Base-by-base conservation (phyloP, 2,113 vertebrate species). In the Vireo altiloquus region DNA sequence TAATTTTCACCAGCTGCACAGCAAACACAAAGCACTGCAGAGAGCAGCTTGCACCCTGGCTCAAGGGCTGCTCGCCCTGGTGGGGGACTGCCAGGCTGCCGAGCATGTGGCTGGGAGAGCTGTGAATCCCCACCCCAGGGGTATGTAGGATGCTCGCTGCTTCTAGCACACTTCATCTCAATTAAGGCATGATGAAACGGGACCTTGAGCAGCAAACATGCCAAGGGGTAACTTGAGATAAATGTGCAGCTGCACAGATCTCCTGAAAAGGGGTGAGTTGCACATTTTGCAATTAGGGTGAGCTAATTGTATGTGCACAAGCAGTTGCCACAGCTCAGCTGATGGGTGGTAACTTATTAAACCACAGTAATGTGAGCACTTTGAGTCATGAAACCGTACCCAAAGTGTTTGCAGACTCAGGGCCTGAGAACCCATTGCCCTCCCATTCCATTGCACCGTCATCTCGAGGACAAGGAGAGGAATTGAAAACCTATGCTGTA, bases 31-130 rank as follows among this genome's bases (percentile, higher is more conserved):
- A 13, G 13, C 15, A 4, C 65, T 54, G 39, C 47, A 72, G 33
- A 37, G 60, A 70, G 46, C 40, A 27, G 31, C 37, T 74, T 6
- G 3, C 39, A 25, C 59, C 9, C 11, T 4, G 2, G 28, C 42
- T 57, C 0, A 0, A 66, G 42, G 54, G 59, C 37, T 92, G 63
- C 52, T 80, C 4, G 0, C 53, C 23, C 5, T 6, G 49, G 15
- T 0, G 0, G 46, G 28, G 21, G 10, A n/a, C 59, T 15, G 4
- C 21, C 39, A 71, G 44, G 74, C 52, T 65, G 39, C 49, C 0
- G 0, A 59, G 57, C 63, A 33, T 0, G 0, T 20, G 27, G 27
- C 35, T 0, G 0, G 39, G 27, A 2, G 6, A 71, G 31, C 61
- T 61, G 56, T 39, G 40, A 78, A 33, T 64, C 44, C 46, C 22